Evolutionary conservation across 2,888 invertebrate genomes (phyloP).

Genomic region (Melipona beecheii): DNA sequence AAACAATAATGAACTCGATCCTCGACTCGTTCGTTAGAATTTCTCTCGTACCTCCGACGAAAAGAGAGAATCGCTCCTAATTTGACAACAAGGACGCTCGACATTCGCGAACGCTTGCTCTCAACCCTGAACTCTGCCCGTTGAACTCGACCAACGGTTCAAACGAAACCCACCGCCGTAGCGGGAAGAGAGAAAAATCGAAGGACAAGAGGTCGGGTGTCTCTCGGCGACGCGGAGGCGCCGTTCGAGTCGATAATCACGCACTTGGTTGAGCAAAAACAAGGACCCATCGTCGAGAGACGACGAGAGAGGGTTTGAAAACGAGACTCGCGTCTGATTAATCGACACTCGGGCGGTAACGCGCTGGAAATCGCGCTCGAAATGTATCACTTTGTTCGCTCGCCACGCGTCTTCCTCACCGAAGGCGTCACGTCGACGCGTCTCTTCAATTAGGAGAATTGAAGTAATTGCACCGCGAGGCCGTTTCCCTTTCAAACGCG

Average conservation of each 20-base stretch:
- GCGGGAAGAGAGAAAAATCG: slow-evolving; percentile 1
- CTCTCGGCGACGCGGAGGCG: slow-evolving; percentile 22
- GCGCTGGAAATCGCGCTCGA: slow-evolving; percentile 23
- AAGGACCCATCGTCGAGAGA: slow-evolving; percentile 6
- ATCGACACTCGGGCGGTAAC: slow-evolving; percentile 47
- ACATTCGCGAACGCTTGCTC: neutral
- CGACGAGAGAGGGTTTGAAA: neutral
- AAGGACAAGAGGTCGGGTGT: slow-evolving; percentile 6
- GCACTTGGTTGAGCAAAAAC: slow-evolving; percentile 31
- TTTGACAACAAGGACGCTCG: neutral
- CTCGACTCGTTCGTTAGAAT: neutral
- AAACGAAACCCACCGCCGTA: neutral
- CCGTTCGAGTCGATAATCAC: slow-evolving; percentile 45
- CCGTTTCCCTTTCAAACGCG: slow-evolving; percentile 19
- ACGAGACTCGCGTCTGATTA: slow-evolving; percentile 50
- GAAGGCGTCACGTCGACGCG: slow-evolving; percentile 53
- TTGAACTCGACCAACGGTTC: neutral
- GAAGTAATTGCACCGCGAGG: slow-evolving; percentile 48
- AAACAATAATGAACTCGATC: neutral
- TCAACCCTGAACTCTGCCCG: neutral
- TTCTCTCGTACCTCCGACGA: neutral
- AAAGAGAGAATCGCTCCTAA: neutral
- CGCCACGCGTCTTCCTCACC: slow-evolving; percentile 26
- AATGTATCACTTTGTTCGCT: slow-evolving; percentile 35
- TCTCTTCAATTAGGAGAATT: slow-evolving; percentile 62